Evolutionary conservation across 2,888 invertebrate genomes (phyloP), one percentile per base, ranked within the genome.

Genomic region (Amphiduros pacificus): DNA sequence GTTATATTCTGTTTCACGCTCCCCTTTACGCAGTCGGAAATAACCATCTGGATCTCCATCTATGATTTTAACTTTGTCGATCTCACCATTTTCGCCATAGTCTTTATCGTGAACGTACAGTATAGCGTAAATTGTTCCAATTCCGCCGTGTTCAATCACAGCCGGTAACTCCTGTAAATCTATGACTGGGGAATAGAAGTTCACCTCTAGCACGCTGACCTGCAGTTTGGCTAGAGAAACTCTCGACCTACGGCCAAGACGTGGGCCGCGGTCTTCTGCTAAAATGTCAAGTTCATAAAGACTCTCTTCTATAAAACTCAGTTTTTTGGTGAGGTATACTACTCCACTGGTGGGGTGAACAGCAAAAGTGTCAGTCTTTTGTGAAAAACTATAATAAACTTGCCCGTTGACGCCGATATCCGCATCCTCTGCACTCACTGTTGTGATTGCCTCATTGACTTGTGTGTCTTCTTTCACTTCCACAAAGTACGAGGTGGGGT

Each of bases 381-480:
- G 89, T 55, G 88, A 86, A 75, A 98, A 89, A 81, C 93, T 94
- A 84, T 96, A 98, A 84, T 97, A 97, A 73, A 98, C 93, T 85
- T 97, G 94, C 0, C 96, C 95, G 82, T 98, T 98, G 73, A 93
- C 87, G 2, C 97, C 98, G 36, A 93, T 85, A 82, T 99, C 98
- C 2, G 98, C 96, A 84, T 99, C 98, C 77, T 94, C 94, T 0
- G 97, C 98, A 36, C 89, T 82, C 14, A 87, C 84, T 65, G 77
- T 76, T 40, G 90, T 84, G 62, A 95, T 87, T 80, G 90, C 92
- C 60, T 89, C 87, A 83, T 95, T 93, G 62, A 93, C 84, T 14
- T 92, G 89, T 63, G 90, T 89, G 81, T 96, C 94, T 83, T 96
- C 96, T 26, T 90, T 88, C 48, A 97, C 89, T n/a, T 88, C 88